phyloP scores from a whole-genome alignment of 2,113 vertebrate genomes.

The Pitta sordida region DNA sequence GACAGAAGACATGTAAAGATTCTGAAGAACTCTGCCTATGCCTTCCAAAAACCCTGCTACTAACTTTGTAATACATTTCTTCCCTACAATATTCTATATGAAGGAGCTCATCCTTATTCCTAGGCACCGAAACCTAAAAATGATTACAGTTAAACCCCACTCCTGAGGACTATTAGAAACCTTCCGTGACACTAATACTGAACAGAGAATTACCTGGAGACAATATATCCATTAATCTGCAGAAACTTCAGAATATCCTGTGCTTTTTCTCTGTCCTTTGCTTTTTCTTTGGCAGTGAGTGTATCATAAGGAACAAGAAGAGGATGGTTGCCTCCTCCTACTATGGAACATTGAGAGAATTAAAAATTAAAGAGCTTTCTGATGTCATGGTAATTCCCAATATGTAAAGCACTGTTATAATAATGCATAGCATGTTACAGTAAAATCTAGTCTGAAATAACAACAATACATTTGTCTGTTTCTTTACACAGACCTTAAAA shows the following conservation, averaged over 20 bases:
- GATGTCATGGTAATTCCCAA: background rate
- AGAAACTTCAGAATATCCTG: constrained; percentile 96
- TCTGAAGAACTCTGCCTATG: background rate
- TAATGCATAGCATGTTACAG: background rate
- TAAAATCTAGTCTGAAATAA: background rate
- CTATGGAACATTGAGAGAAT: constrained; percentile 16
- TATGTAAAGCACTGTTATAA: background rate
- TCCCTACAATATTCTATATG: background rate
- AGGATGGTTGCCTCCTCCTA: constrained; percentile 93
- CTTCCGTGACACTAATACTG: background rate
- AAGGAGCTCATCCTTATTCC: background rate
- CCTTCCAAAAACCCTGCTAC: background rate
- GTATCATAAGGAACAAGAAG: constrained; percentile 94
- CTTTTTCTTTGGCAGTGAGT: constrained; percentile 95
- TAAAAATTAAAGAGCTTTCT: background rate
- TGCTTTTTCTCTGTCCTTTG: constrained; percentile 91
- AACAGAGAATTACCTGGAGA: constrained; percentile 82
- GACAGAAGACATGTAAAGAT: background rate
- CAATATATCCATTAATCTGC: constrained; percentile 92
- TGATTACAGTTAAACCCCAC: background rate
- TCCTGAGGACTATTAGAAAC: background rate
- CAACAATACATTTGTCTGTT: background rate
- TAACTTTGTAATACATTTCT: background rate
- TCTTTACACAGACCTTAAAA: background rate
- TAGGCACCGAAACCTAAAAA: background rate